Base-by-base conservation (phyloP, 2,888 invertebrate species). In the Cheilosia vernalis region DNA sequence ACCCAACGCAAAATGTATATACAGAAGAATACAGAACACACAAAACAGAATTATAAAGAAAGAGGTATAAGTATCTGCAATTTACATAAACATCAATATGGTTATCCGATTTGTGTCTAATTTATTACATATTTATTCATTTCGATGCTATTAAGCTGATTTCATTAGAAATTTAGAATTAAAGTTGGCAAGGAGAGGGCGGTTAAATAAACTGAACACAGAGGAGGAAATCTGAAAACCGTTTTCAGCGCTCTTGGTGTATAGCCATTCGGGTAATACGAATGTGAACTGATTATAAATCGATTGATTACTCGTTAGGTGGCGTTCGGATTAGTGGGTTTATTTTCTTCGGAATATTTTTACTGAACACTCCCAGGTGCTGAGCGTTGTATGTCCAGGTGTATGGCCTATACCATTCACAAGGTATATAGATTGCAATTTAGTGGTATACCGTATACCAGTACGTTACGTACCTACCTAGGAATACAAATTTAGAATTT, bases 211-310 rank as follows among this genome's bases (percentile, higher is more conserved):
- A 21, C 13, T 21, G 17, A 56, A 21, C 6, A 21, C n/a, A 9
- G 33, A 49, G 33, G n/a, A 21, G 44, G n/a, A 19, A 47, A 40
- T 58, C 27, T 58, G 13, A 49, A 70, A 70, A 67, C 76, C 76
- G 76, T 76, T 66, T 24, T 21, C 4, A 51, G 30, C 44, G 56
- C 55, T 42, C 47, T 24, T 13, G 9, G 33, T 9, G 19, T 2
- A 19, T 40, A 19, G 21, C 49, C 40, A 76, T 81, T 70, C 44
- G 17, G 44, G 37, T 44, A 55, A 44, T 58, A 69, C 44, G 60
- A 60, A 66, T 82, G 81, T 77, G 81, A 82, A 64, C 81, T 77
- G 81, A 77, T 70, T 82, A 69, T 60, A 60, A 77, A 82, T 60
- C 53, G 81, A 58, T 58, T 47, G 53, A 82, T 82, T 77, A 67